Conservation (phyloP, 2,113 vertebrate genomes). For the Macquaria australasica region DNA sequence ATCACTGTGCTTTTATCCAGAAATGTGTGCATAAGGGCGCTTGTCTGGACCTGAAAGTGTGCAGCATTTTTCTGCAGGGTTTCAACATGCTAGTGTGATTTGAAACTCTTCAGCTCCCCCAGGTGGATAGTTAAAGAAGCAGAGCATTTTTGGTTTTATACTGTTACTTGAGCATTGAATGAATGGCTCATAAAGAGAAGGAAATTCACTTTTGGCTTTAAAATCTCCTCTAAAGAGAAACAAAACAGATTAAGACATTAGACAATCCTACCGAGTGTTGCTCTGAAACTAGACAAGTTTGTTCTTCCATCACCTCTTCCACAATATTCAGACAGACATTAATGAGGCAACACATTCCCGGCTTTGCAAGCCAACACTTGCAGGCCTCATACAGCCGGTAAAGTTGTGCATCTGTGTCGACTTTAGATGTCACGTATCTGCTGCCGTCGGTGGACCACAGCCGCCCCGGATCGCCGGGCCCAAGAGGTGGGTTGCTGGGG, state of each 20-base stretch:
- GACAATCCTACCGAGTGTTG: not conserved
- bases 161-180: not conserved
- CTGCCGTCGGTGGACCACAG: conserved; percentile 41
- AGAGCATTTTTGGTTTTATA: not conserved
- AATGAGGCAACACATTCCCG: not conserved
- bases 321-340: not conserved
- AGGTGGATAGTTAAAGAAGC: conserved; percentile 11
- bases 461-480: conserved; percentile 34
- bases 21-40: conserved; percentile 14
- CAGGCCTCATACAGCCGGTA: conserved; percentile 2
- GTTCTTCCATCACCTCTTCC: no score
- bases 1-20: conserved; percentile 12
- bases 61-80: not conserved
- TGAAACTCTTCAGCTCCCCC: conserved; percentile 25
- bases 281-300: not conserved
- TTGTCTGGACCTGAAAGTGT: conserved; percentile 49
- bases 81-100: not conserved
- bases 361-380: conserved; percentile 7
- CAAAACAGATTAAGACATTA: not conserved
- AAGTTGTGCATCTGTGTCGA: conserved; percentile 32
- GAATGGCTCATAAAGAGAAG: not conserved
- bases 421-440: conserved; percentile 38
- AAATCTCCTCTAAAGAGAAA: not conserved
- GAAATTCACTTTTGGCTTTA: not conserved
- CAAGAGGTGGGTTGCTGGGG: conserved; percentile 56